Conservation (phyloP, 2,113 vertebrate species). For the Alectura lathami region DNA sequence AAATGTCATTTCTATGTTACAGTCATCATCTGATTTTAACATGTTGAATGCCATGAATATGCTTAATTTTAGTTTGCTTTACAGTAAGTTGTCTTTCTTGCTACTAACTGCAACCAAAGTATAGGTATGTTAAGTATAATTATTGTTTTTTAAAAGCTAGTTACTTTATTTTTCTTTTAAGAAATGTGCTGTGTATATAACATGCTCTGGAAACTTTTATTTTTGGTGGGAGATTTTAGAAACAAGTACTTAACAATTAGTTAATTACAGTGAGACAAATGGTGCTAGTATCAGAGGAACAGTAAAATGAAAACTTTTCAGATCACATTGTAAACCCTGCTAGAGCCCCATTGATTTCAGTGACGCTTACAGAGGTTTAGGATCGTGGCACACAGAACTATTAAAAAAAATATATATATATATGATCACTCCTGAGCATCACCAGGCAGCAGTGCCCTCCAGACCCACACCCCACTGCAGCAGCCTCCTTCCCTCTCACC, state of each 20-base stretch:
- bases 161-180: not conserved
- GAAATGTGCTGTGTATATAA: not conserved
- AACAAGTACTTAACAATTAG: not conserved
- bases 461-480: accelerated
- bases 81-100: not conserved
- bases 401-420: too few relatives aligned
- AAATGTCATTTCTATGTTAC: conserved; percentile 30
- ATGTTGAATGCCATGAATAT: conserved; percentile 1
- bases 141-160: not conserved
- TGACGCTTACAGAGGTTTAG: accelerated
- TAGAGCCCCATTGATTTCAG: not conserved
- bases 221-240: not conserved
- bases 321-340: not conserved
- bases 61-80: not conserved
- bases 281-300: not conserved
- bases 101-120: not conserved
- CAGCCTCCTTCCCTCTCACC: too few relatives aligned
- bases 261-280: not conserved
- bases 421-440: too few relatives aligned
- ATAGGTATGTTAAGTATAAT: not conserved
- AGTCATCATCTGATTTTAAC: conserved; percentile 36
- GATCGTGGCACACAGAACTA: not conserved
- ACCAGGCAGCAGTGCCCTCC: not conserved
- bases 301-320: not conserved
- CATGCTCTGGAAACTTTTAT: not conserved